Base-by-base conservation (phyloP, 2,113 vertebrate genomes). In the Amphiprion percula region DNA sequence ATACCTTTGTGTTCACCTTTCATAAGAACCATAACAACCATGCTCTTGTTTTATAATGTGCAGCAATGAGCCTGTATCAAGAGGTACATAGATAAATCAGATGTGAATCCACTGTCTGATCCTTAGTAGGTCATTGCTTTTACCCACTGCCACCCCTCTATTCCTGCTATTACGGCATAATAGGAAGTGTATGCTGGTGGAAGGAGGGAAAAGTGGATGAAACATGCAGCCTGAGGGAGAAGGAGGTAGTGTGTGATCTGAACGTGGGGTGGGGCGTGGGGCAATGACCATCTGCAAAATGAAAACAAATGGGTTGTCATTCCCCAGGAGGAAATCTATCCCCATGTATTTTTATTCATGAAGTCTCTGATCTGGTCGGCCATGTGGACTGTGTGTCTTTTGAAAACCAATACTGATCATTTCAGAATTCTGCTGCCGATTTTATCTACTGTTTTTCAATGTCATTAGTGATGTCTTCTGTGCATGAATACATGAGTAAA, bases 221-320 rank as follows among this genome's bases (percentile, higher is more conserved):
- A 77, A 72, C 80, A 72, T 62, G 28, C 49, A 82, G 77, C 85
- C 83, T 73, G 79, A 71, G 49, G 53, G 0, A 70, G 26, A 53
- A 52, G 16, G 76, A 82, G 84, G 52, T 63, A 76, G 68, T 77
- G 60, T 79, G 47, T 85, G 86, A 90, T 91, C 85, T 91, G 68
- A 75, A 61, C 1, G 54, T 54, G 54, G 68, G 69, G 50, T 69
- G 68, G 41, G 67, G 49, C 10, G 5, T 74, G 72, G 69, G 79
- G 5, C 79, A 67, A 59, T 80, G 80, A 76, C 70, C 87, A 85
- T 90, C 67, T 87, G 65, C 90, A 91, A 91, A 94, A 94, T 95
- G 93, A 94, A 93, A 95, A 95, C 87, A 92, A 94, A 94, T 94
- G 92, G 88, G 78, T 79, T 93, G 88, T 91, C 89, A 90, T 87